A percentile compares a stretch with the other conserved stretches of the same genome.
Conservation (phyloP, 2,113 vertebrate genomes). For the Aythya baeri region DNA sequence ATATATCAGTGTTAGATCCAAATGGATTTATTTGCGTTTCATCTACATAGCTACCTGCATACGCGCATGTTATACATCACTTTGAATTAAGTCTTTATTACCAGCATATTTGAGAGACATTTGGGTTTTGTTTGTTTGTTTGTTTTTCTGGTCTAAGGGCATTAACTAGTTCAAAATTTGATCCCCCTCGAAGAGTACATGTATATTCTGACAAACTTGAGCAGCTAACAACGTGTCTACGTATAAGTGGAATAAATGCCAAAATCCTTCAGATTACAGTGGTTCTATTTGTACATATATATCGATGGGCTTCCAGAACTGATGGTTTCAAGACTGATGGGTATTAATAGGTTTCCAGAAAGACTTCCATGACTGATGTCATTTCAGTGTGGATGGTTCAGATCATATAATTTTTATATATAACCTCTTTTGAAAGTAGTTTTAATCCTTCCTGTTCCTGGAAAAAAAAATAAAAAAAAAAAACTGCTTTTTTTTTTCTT, state of each 20-base stretch:
- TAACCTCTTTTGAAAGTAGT: background rate
- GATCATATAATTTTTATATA: background rate
- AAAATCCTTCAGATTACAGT: background rate
- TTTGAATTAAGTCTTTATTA: background rate
- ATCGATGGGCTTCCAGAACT: background rate
- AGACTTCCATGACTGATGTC: background rate
- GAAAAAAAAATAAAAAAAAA: background rate
- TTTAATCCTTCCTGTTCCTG: background rate
- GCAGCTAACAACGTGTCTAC: background rate
- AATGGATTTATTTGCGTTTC: background rate
- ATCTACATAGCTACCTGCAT: background rate
- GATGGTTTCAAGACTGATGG: too few relatives aligned
- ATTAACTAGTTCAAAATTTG: background rate
- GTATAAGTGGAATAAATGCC: background rate
- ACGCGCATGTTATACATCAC: background rate
- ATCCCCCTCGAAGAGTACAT: background rate
- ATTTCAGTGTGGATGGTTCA: background rate
- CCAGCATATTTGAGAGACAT: background rate
- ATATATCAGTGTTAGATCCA: background rate
- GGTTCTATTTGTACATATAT: background rate
- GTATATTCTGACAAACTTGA: background rate
- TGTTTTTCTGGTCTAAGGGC: background rate
- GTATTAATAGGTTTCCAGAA: background rate
- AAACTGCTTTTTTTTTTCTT: background rate
- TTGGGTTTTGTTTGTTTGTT: background rate